phyloP scores from a whole-genome alignment of 2,888 invertebrate genomes.

The Idaea biselata region DNA sequence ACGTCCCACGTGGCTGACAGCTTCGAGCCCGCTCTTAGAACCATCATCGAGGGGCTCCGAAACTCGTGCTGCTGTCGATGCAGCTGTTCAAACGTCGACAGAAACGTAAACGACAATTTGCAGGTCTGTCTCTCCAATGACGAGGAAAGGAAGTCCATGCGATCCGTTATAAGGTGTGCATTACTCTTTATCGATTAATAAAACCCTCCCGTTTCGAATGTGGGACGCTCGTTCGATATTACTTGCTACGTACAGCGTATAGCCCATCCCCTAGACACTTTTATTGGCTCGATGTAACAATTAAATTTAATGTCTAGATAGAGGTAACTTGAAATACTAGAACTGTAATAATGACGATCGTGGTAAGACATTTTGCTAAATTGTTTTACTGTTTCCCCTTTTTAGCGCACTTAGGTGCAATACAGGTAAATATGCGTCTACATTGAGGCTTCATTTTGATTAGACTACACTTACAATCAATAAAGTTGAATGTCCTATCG shows the following conservation, averaged over 20 bases:
- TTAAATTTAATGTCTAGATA: neutral
- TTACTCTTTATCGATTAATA: slow-evolving; percentile 46
- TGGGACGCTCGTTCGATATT: slow-evolving; percentile 31
- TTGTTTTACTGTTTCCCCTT: slow-evolving; percentile 64
- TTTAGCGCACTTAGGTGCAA: slow-evolving; percentile 78
- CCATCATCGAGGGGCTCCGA: slow-evolving; percentile 63
- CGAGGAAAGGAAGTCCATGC: slow-evolving; percentile 80
- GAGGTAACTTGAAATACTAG: neutral
- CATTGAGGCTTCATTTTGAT: slow-evolving; percentile 10
- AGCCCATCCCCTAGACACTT: neutral
- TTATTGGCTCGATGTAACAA: neutral
- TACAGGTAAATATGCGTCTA: slow-evolving; percentile 69
- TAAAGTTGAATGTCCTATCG: neutral
- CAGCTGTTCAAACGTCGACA: slow-evolving; percentile 56
- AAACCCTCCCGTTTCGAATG: slow-evolving; percentile 28
- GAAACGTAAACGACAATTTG: slow-evolving; percentile 71
- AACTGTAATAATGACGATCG: slow-evolving; percentile 1
- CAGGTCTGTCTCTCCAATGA: slow-evolving; percentile 78
- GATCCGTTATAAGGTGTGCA: slow-evolving; percentile 84
- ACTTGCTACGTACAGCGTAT: slow-evolving; percentile 25
- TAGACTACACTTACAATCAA: slow-evolving; percentile 2
- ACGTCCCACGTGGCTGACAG: slow-evolving; percentile 61
- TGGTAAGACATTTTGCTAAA: slow-evolving; percentile 26
- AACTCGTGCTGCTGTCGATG: slow-evolving; percentile 72
- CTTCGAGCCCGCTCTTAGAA: slow-evolving; percentile 69